Conservation (phyloP, 2,888 invertebrate species). For the Volucella zonaria region DNA sequence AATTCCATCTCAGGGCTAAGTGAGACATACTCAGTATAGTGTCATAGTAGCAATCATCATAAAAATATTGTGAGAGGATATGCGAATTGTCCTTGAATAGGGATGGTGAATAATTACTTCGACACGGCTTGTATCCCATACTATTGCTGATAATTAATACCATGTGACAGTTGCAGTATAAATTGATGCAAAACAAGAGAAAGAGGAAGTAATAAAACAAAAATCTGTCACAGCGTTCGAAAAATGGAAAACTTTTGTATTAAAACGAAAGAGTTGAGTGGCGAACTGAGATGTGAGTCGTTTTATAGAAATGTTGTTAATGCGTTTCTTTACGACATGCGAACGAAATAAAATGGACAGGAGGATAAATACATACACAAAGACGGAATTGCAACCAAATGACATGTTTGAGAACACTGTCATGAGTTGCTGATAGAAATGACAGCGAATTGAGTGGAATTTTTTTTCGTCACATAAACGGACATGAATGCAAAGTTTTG, state of each 20-base stretch:
- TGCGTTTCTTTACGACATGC: constrained; percentile 5
- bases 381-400: no score
- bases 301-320: constrained; percentile 6
- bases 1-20: constrained; percentile 56
- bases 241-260: constrained; percentile 39
- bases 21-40: constrained; percentile 38
- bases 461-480: no score
- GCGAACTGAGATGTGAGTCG: constrained; percentile 33
- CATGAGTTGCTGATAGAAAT: no score
- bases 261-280: constrained; percentile 46
- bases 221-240: constrained; percentile 9
- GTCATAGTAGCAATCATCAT: constrained; percentile 3
- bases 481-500: no score
- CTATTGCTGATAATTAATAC: constrained; percentile 53
- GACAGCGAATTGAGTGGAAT: no score
- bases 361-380: neutral
- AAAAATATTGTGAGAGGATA: constrained; percentile 47
- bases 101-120: constrained; percentile 58
- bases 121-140: constrained; percentile 47
- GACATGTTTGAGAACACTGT: no score
- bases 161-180: constrained; percentile 40
- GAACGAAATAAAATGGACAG: neutral
- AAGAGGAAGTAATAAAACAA: constrained; percentile 51
- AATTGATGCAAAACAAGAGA: constrained; percentile 53
- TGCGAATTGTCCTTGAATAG: constrained; percentile 56